Conservation (phyloP, 2,888 invertebrate genomes). For the Morpho achilles region DNA sequence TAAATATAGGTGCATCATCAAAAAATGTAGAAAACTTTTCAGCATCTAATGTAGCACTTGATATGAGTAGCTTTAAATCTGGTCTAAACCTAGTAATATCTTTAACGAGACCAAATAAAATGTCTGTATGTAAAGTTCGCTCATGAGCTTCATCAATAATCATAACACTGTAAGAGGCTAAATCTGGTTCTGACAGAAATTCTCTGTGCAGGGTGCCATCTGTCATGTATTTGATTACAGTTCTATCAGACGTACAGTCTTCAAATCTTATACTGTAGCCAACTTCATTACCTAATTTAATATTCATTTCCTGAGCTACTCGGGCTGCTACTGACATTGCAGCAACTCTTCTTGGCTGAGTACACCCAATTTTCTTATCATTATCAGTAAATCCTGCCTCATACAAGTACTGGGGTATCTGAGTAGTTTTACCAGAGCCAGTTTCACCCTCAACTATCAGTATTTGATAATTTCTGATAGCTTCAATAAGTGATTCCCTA, state of each 20-base stretch:
- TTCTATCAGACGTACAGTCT: constrained; percentile 98
- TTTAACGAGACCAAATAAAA: constrained; percentile 97
- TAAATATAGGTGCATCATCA: constrained; percentile 98
- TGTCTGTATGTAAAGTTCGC: constrained; percentile 98
- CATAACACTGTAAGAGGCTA: constrained; percentile 97
- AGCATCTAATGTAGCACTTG: constrained; percentile 98
- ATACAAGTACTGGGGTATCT: constrained; percentile 98
- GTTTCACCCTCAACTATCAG: constrained; percentile 99
- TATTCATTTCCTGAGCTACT: constrained; percentile 98
- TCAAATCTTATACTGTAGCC: constrained; percentile 97
- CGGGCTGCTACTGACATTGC: constrained; percentile 99
- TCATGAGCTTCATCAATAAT: constrained; percentile 99
- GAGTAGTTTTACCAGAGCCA: constrained; percentile 99
- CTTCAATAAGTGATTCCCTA: constrained; percentile 91
- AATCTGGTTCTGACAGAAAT: constrained; percentile 97
- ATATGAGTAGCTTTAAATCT: constrained; percentile 97
- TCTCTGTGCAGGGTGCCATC: constrained; percentile 98
- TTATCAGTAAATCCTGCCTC: constrained; percentile 94
- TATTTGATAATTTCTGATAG: constrained; percentile 93
- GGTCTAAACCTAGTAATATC: constrained; percentile 96
- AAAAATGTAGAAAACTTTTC: constrained; percentile 99
- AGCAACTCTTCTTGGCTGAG: constrained; percentile 97
- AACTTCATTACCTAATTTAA: constrained; percentile 96
- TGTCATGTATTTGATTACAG: constrained; percentile 99
- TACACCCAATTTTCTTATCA: constrained; percentile 96